Conservation (phyloP, 2,888 invertebrate species). For the Ecdyonurus torrentis region DNA sequence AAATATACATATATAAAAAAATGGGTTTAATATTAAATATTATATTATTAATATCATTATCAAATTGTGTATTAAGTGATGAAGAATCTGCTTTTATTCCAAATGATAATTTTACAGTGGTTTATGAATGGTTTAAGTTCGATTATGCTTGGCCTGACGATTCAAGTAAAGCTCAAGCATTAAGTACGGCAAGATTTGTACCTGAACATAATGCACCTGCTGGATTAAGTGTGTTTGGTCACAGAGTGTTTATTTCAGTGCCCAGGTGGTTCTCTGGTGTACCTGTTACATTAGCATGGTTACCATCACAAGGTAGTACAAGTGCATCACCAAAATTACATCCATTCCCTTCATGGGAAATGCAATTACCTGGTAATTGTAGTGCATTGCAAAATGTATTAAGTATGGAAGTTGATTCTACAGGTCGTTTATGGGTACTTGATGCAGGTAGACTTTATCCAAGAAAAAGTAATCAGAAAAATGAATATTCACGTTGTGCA, state of each 20-base stretch:
- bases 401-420: slow-evolving; percentile 52
- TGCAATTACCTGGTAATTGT: slow-evolving; percentile 48
- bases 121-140: slow-evolving; percentile 51
- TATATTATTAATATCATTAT: neutral
- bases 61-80: neutral
- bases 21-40: neutral
- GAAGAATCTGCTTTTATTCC: neutral
- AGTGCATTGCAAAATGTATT: slow-evolving; percentile 54
- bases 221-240: slow-evolving; percentile 53
- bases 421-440: slow-evolving; percentile 49
- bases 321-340: slow-evolving; percentile 26
- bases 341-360: slow-evolving; percentile 55
- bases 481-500: slow-evolving; percentile 32
- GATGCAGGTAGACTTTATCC: slow-evolving; percentile 46
- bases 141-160: slow-evolving; percentile 42
- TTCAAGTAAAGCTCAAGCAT: slow-evolving; percentile 27
- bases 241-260: slow-evolving; percentile 55
- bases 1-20: too few relatives aligned
- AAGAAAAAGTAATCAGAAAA: slow-evolving; percentile 23
- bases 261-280: slow-evolving; percentile 60
- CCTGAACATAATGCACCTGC: slow-evolving; percentile 62
- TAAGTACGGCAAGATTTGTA: slow-evolving; percentile 35
- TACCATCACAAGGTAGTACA: slow-evolving; percentile 29
- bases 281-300: slow-evolving; percentile 52
- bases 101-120: slow-evolving; percentile 4